Base-by-base conservation (phyloP, 1,140 invertebrate species). In the Hermetia illucens region DNA sequence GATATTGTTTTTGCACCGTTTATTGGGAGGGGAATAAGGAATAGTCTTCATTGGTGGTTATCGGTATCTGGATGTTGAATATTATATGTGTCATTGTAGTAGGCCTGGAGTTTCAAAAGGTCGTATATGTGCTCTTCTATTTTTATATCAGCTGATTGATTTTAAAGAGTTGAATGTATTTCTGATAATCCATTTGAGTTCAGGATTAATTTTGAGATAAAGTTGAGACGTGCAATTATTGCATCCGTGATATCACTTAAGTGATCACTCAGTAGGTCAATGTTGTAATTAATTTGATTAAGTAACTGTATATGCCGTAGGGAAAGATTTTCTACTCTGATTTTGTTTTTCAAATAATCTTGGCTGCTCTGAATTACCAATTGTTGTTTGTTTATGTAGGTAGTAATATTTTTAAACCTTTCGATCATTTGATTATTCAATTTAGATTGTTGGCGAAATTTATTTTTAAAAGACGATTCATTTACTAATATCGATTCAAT, bases 51-150 rank as follows among this genome's bases (percentile, higher is more conserved):
- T 34, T 22, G 5, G 20, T 17, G 16, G 36, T 19, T 3, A 20
- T 21, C 2, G 39, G 39, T 8, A 41, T 36, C 4, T n/a, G 4
- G 3, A 41, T 30, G 16, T 35, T 35, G 19, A 41, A 36, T 4
- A 41, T 41, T 17, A 30, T 36, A 30, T 41, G 33, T 30, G 10
- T n/a, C 10, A 19, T 41, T 41, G 5, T 35, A 41, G 18, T 41
- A 41, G 5, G 39, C 39, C 21, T 41, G 32, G 3, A 36, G n/a
- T 3, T 30, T 18, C 21, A 41, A 21, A 0, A 36, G 4, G 20
- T 41, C 39, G 18, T 41, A 36, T 2, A 36, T 15, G 8, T 30
- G 21, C 19, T 36, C 33, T 1, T 30, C 22, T 1, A 34, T 30
- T 10, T 29, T 20, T 12, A 36, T 9, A 2, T 22, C n/a, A 8